These are phyloP conservation scores for Venturia canescens DNA, from an alignment of 1,140 invertebrate genomes.

Conservation along the genomic window DNA sequence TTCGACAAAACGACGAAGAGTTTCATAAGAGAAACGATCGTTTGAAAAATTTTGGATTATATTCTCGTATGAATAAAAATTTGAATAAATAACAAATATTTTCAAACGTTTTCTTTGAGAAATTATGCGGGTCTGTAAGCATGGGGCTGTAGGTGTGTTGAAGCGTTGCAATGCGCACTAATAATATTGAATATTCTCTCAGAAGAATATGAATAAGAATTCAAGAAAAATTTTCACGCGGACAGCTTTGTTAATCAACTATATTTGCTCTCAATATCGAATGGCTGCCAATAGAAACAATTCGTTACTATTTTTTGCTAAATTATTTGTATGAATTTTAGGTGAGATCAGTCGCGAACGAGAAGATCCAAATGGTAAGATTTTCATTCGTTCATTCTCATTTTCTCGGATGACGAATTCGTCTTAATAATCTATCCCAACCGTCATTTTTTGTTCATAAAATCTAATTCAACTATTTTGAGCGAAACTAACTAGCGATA, in stretches of 20 bases:
- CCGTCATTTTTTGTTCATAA: too few relatives aligned
- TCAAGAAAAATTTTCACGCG: background rate
- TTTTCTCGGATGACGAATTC: background rate
- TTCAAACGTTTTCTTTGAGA: background rate
- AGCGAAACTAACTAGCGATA: background rate
- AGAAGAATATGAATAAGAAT: constrained; percentile 60
- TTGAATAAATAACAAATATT: background rate
- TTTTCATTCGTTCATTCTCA: background rate
- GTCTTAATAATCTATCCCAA: too few relatives aligned
- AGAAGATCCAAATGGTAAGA: constrained; percentile 79
- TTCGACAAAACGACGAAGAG: too few relatives aligned
- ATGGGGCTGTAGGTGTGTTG: constrained; percentile 70
- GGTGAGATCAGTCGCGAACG: constrained; percentile 80
- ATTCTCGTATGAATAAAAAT: background rate
- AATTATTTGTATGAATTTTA: constrained; percentile 73
- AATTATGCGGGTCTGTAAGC: constrained; percentile 69
- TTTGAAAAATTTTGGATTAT: background rate
- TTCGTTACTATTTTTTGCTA: constrained; percentile 55
- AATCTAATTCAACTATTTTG: too few relatives aligned
- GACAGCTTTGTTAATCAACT: constrained; percentile 48
- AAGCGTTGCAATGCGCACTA: constrained; percentile 65
- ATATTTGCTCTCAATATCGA: constrained; percentile 59
- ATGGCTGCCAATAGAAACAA: constrained; percentile 33
- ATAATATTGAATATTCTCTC: constrained; percentile 9
- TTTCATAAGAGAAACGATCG: too few relatives aligned